Conservation (phyloP, 2,797 vertebrate genomes). For the Siniperca undulata region DNA sequence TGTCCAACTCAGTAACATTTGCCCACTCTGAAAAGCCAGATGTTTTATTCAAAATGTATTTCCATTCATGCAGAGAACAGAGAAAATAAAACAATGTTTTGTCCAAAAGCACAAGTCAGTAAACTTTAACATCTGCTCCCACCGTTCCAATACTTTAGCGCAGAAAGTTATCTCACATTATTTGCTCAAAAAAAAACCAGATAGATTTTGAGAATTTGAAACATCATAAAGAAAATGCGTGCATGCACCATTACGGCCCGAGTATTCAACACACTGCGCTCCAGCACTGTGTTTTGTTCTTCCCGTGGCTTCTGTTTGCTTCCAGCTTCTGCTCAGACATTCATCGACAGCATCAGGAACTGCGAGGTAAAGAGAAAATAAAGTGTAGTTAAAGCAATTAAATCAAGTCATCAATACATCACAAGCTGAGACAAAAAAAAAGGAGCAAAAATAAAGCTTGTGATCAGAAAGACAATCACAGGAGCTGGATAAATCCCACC, state of each 20-base stretch:
- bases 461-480: neutral
- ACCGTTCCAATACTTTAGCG: neutral
- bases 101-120: conserved; percentile 11
- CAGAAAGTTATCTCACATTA: conserved; percentile 31
- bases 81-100: conserved; percentile 39
- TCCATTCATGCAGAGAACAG: conserved; percentile 29
- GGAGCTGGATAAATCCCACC: neutral
- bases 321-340: conserved; percentile 74
- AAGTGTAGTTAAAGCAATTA: too few relatives aligned
- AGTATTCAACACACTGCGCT: conserved; percentile 6
- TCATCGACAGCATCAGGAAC: conserved; percentile 87
- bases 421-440: conserved; percentile 2
- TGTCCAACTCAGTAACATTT: neutral
- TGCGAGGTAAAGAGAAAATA: conserved; percentile 43
- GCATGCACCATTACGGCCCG: neutral
- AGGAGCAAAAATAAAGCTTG: neutral
- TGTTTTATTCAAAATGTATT: conserved; percentile 47
- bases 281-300: conserved; percentile 35
- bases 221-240: neutral
- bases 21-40: neutral
- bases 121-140: conserved; percentile 11
- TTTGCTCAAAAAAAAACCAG: neutral
- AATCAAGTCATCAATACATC: neutral
- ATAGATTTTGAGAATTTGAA: conserved; percentile 2
- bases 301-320: conserved; percentile 21